Conservation (phyloP, 2,888 invertebrate genomes). For the Pyrgus malvae region DNA sequence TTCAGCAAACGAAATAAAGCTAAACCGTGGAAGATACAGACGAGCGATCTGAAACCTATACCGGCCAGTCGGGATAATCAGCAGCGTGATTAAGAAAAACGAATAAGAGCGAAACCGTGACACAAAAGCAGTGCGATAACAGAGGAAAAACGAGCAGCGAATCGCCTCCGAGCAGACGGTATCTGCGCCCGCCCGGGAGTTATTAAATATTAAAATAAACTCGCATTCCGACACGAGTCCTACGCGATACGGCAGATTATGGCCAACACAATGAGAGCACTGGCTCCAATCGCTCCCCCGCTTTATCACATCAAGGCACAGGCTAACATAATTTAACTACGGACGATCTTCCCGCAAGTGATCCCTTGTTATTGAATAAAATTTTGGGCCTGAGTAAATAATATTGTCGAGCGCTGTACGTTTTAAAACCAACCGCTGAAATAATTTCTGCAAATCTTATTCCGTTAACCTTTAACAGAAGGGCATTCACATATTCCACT, state of each 20-base stretch:
- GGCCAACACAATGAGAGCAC: constrained; percentile 75
- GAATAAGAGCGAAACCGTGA: constrained; percentile 73
- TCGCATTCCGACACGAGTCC: constrained; percentile 78
- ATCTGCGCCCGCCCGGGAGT: constrained; percentile 72
- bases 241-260: constrained; percentile 77
- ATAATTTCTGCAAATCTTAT: constrained; percentile 25
- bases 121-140: constrained; percentile 76
- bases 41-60: constrained; percentile 44
- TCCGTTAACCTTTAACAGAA: constrained; percentile 40
- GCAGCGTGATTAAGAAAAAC: constrained; percentile 68
- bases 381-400: constrained; percentile 49
- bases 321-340: constrained; percentile 68
- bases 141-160: constrained; percentile 71
- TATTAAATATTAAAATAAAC: constrained; percentile 82
- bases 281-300: constrained; percentile 64
- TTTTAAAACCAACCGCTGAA: background rate
- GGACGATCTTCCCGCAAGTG: constrained; percentile 30
- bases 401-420: background rate
- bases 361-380: constrained; percentile 49
- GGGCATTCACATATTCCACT: constrained; percentile 39
- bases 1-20: background rate
- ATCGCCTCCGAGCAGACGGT: constrained; percentile 72
- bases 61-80: constrained; percentile 60
- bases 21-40: constrained; percentile 21
- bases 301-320: constrained; percentile 74